Conservation (phyloP, 1,140 invertebrate species). For the Scaptodrosophila lebanonensis region DNA sequence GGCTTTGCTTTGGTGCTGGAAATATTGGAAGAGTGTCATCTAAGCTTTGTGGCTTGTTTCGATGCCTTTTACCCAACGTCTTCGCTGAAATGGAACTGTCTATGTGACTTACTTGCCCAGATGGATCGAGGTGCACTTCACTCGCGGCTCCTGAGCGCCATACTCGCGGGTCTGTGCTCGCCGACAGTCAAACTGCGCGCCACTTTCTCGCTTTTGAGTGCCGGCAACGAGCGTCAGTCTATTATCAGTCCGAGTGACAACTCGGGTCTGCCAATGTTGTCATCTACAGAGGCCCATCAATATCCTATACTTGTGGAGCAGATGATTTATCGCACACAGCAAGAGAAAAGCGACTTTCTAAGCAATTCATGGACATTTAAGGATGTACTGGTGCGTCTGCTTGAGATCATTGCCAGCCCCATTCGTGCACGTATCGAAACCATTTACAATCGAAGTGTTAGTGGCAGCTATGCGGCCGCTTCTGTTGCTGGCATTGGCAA, state of each 20-base stretch:
- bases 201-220: slow-evolving; percentile 83
- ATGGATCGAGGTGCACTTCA: slow-evolving; percentile 81
- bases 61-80: slow-evolving; percentile 97
- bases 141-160: slow-evolving; percentile 86
- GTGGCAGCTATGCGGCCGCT: slow-evolving; percentile 32
- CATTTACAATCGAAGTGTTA: slow-evolving; percentile 63
- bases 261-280: slow-evolving; percentile 84
- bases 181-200: slow-evolving; percentile 87
- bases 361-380: slow-evolving; percentile 85
- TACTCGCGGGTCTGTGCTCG: slow-evolving; percentile 88
- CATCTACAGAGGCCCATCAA: slow-evolving; percentile 83
- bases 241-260: slow-evolving; percentile 85
- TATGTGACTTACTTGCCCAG: slow-evolving; percentile 90
- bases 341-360: slow-evolving; percentile 79
- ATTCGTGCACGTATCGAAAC: slow-evolving; percentile 81
- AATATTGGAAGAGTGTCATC: slow-evolving; percentile 92
- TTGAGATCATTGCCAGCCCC: slow-evolving; percentile 89
- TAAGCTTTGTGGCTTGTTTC: slow-evolving; percentile 93
- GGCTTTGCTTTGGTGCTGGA: slow-evolving; percentile 81
- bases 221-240: slow-evolving; percentile 78
- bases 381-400: slow-evolving; percentile 88
- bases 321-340: slow-evolving; percentile 86
- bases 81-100: slow-evolving; percentile 92
- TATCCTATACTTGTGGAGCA: slow-evolving; percentile 90
- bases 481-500: slow-evolving; percentile 34